A percentile compares a stretch with the other conserved stretches of the same genome.
phyloP scores from a whole-genome alignment of 2,888 invertebrate genomes.

The Tiliacea citrago region DNA sequence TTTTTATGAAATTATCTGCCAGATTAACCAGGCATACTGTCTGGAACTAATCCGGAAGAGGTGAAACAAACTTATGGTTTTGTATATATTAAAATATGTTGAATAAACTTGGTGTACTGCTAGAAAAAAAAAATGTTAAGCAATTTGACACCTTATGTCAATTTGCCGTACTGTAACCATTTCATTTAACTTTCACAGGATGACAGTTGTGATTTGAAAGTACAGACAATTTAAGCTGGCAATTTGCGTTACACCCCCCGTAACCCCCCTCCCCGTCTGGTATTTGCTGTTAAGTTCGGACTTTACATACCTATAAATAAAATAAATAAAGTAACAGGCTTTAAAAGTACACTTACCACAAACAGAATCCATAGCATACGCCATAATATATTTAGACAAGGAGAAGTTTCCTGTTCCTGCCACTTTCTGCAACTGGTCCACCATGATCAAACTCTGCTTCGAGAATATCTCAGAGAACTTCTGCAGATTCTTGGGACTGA shows the following conservation, averaged over 20 bases:
- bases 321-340: background rate
- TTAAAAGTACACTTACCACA: slow-evolving; percentile 67
- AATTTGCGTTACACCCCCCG: too few relatives aligned
- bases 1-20: background rate
- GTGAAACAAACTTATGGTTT: background rate
- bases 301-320: too few relatives aligned
- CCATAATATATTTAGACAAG: slow-evolving; percentile 71
- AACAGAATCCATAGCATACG: slow-evolving; percentile 75
- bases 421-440: slow-evolving; percentile 56
- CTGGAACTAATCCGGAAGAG: background rate
- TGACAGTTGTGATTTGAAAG: background rate
- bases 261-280: too few relatives aligned
- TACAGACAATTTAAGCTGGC: background rate
- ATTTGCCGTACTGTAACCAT: too few relatives aligned
- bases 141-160: background rate
- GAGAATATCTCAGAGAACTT: slow-evolving; percentile 71
- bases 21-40: background rate
- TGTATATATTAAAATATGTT: too few relatives aligned
- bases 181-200: too few relatives aligned
- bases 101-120: too few relatives aligned
- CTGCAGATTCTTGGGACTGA: slow-evolving; percentile 70
- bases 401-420: slow-evolving; percentile 67
- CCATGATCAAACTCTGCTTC: slow-evolving; percentile 68
- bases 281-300: too few relatives aligned
- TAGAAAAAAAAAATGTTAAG: background rate